Conservation (phyloP, 1,140 invertebrate genomes). For the Caerostris extrusa region DNA sequence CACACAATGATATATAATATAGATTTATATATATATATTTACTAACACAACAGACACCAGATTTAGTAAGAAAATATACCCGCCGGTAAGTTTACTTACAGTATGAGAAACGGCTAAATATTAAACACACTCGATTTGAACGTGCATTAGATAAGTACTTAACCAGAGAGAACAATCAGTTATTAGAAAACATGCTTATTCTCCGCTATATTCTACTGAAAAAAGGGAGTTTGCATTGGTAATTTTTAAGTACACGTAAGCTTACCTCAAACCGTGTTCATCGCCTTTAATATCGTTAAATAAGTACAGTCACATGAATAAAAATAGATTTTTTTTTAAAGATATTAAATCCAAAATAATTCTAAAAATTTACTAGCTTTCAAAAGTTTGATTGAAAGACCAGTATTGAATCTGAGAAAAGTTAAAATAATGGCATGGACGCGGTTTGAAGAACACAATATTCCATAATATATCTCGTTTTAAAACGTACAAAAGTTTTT, state of each 20-base stretch:
- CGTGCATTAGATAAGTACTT: conserved; percentile 67
- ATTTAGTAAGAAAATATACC: conserved; percentile 77
- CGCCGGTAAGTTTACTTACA: conserved; percentile 75
- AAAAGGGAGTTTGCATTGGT: conserved; percentile 20
- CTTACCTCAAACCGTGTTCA: conserved; percentile 43
- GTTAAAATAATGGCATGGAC: conserved; percentile 33
- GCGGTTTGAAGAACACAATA: conserved; percentile 23
- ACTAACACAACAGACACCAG: conserved; percentile 75
- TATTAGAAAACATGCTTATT: conserved; percentile 59
- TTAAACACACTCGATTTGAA: conserved; percentile 69
- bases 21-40: conserved; percentile 73
- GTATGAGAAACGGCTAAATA: conserved; percentile 74
- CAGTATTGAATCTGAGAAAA: neutral
- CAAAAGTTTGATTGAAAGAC: neutral
- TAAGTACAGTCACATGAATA: conserved; percentile 15
- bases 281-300: neutral
- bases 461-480: neutral
- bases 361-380: neutral
- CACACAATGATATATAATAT: conserved; percentile 77
- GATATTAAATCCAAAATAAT: neutral
- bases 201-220: conserved; percentile 15
- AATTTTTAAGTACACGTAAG: conserved; percentile 63
- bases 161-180: conserved; percentile 63
- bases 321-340: conserved; percentile 26
- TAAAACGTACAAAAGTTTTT: neutral